Percentiles rank a stretch among this genome's conserved stretches.
Evolutionary conservation across 2,797 vertebrate species (phyloP).

Genomic region (Petrocephalus sullivani): DNA sequence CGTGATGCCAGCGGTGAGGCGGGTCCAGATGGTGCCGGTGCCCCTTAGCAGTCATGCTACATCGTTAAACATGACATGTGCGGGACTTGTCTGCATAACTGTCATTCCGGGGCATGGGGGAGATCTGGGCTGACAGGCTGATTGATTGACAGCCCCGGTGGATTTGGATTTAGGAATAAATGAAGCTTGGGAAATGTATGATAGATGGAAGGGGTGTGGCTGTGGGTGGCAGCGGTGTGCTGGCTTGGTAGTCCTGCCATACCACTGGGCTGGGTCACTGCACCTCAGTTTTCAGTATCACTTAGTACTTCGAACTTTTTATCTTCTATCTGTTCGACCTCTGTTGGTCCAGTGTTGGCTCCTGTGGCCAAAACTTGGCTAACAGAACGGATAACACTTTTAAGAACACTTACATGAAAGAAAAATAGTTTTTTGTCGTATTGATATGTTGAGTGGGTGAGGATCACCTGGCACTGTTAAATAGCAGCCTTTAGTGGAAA

Average conservation of each 20-base stretch:
- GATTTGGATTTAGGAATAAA: not conserved
- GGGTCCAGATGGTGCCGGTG: not conserved
- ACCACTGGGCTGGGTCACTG: not conserved
- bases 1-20: slow-evolving; percentile 22
- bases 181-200: not conserved
- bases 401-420: not conserved
- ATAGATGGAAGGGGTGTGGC: not conserved
- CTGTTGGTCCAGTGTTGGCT: not conserved
- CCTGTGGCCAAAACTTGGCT: not conserved
- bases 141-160: not conserved
- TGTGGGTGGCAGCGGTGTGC: not conserved
- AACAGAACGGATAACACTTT: not conserved
- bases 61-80: not conserved
- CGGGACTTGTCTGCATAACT: not conserved
- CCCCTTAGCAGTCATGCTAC: not conserved
- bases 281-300: not conserved
- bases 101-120: not conserved
- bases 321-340: no score
- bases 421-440: not conserved
- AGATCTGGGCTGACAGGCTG: not conserved
- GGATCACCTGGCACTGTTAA: not conserved
- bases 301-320: no score
- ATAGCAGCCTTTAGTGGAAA: not conserved
- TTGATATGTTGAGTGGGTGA: not conserved
- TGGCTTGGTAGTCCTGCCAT: not conserved